Conservation (phyloP, 2,888 invertebrate species). For the Eulithis prunata region DNA sequence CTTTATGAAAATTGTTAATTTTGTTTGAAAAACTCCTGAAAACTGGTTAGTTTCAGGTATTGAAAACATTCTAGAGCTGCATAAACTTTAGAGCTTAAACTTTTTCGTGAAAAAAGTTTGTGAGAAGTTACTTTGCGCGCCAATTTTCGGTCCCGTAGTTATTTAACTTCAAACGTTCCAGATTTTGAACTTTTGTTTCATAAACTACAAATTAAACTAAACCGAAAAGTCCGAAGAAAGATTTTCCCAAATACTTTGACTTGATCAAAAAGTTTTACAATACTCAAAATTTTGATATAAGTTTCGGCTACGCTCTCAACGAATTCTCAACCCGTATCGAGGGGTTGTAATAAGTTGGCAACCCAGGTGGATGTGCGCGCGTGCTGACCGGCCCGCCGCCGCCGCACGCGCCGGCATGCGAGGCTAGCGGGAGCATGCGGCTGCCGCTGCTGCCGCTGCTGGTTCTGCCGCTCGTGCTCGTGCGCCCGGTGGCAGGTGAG, state of each 20-base stretch:
- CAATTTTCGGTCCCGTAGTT: not conserved
- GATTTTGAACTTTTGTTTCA: not conserved
- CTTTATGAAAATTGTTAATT: no score
- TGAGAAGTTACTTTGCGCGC: constrained; percentile 10
- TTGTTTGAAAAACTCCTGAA: not conserved
- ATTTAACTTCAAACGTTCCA: not conserved
- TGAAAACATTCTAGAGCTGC: not conserved
- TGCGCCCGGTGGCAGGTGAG: constrained; percentile 80
- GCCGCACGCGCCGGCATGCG: constrained; percentile 75
- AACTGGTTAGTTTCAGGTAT: constrained; percentile 10
- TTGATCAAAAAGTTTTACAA: no score
- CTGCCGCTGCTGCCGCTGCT: constrained; percentile 80
- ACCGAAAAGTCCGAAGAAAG: not conserved
- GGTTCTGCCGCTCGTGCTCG: constrained; percentile 79
- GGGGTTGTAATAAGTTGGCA: constrained; percentile 43
- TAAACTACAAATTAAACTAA: not conserved
- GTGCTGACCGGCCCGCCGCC: constrained; percentile 47
- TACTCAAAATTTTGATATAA: not conserved
- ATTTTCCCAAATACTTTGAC: not conserved
- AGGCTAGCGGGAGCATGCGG: constrained; percentile 79
- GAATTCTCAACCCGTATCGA: not conserved
- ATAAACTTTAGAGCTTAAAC: not conserved
- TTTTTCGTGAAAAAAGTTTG: constrained; percentile 9
- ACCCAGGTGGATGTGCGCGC: constrained; percentile 54
- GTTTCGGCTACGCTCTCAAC: not conserved